Evolutionary conservation across 2,797 vertebrate species (phyloP), one percentile per base, ranked within the genome.

Genomic region (Pterois miles): DNA sequence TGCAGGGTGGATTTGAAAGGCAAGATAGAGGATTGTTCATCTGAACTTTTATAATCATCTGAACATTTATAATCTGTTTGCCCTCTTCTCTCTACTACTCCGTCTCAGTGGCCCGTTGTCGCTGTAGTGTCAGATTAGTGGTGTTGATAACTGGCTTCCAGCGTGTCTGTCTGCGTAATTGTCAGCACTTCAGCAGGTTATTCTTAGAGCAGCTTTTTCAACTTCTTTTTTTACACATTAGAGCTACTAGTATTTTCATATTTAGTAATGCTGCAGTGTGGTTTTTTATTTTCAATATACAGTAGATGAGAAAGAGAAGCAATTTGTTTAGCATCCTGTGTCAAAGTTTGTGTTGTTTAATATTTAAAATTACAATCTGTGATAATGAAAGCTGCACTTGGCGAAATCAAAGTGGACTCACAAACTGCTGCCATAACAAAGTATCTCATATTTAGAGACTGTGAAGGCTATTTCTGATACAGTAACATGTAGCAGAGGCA

Each of bases 1-100:
- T 46, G 29, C 20, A 31, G 23, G 71, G 50, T 27, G 67, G 48
- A 60, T 70, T 67, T 80, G n/a, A 52, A 71, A 71, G 70, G 69
- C 63, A 14, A 60, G 59, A 50, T 10, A 56, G 67, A 71, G 23
- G 33, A 81, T 74, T 59, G 23, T 67, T 67, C 18, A 2, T 36
- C 34, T 36, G 9, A 31, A 25, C 57, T 50, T 48, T 46, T 13
- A 27, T 25, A 16, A 53, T 40, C 25, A 2, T 36, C 34, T 36
- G 9, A 31, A 25, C 57, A 43, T 48, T 46, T 13, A 27, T 25
- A 58, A 6, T 65, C 43, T 40, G 22, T 71, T 48, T 71, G 10
- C 33, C 12, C 14, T 65, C 56, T 36, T 54, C 40, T 80, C 57
- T 8, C 13, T 18, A 7, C 9, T 13, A 9, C 20, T 52, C 23